phyloP scores from a whole-genome alignment of 1,140 invertebrate genomes.

The Prorops nasuta region DNA sequence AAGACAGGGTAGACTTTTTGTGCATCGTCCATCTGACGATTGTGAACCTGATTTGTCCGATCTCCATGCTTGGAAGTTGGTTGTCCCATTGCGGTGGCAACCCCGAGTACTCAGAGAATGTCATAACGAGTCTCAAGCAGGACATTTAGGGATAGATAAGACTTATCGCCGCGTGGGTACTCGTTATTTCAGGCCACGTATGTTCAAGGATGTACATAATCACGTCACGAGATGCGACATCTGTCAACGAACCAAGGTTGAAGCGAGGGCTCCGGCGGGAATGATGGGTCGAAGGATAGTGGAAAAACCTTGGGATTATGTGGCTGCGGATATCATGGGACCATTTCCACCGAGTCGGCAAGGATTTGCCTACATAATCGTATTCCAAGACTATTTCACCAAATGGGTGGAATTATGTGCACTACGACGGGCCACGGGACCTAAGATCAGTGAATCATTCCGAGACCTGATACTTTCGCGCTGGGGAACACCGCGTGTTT shows the following conservation, averaged over 20 bases:
- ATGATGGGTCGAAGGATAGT: slow-evolving; percentile 25
- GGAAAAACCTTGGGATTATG: slow-evolving; percentile 24
- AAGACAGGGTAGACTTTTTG: neutral
- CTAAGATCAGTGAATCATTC: neutral
- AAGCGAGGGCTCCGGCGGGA: slow-evolving; percentile 20
- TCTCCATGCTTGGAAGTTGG: neutral
- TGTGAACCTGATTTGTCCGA: neutral
- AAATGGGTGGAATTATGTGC: slow-evolving; percentile 26
- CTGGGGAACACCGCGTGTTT: neutral
- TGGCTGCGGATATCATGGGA: slow-evolving; percentile 36
- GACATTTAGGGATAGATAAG: slow-evolving; percentile 41
- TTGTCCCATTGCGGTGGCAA: neutral
- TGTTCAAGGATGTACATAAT: slow-evolving; percentile 17
- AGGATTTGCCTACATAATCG: slow-evolving; percentile 35
- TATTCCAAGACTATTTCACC: slow-evolving; percentile 38
- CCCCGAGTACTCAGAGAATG: slow-evolving; percentile 9
- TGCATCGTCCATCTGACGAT: neutral
- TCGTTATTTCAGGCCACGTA: slow-evolving; percentile 18
- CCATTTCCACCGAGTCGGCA: slow-evolving; percentile 26
- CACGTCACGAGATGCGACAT: slow-evolving; percentile 15
- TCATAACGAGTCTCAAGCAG: slow-evolving; percentile 19
- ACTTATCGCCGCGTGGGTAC: slow-evolving; percentile 17
- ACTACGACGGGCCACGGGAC: slow-evolving; percentile 5
- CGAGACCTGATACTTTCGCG: neutral
- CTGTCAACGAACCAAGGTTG: slow-evolving; percentile 28